Percentiles rank a stretch among this genome's conserved stretches.
These are phyloP conservation scores for Pangasianodon hypophthalmus DNA, from an alignment of 2,113 vertebrate species.

Conservation along the genomic window DNA sequence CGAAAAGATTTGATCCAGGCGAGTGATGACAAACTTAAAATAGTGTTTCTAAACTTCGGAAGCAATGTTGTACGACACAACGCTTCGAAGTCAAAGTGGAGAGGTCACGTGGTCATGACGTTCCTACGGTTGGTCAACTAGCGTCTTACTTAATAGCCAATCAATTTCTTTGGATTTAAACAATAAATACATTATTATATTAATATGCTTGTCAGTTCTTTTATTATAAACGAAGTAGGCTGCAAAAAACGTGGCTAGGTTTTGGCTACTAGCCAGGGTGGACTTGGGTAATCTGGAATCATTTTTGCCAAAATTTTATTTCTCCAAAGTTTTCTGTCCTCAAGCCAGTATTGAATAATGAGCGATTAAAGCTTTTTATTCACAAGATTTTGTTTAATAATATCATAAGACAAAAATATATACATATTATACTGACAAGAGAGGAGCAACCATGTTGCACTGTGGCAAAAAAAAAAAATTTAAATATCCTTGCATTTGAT, in stretches of 20 bases:
- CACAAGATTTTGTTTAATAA: neutral
- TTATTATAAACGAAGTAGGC: neutral
- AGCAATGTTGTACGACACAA: neutral
- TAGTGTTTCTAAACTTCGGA: conserved; percentile 23
- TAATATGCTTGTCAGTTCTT: neutral
- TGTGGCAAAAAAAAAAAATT: too few species aligned
- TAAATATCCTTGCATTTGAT: too few species aligned
- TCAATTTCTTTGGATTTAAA: neutral
- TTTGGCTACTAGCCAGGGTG: neutral
- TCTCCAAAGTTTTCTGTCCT: neutral
- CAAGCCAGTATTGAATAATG: neutral
- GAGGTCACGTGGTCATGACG: conserved; percentile 38
- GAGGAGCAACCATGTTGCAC: neutral
- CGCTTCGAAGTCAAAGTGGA: conserved; percentile 4
- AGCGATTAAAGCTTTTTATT: neutral
- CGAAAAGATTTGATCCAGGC: too few species aligned
- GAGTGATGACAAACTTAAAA: neutral
- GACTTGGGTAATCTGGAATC: neutral
- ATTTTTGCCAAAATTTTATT: neutral
- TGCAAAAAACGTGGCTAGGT: neutral
- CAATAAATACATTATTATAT: neutral
- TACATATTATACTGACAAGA: neutral
- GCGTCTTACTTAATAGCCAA: neutral
- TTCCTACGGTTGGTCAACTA: neutral
- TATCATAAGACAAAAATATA: neutral